Percentiles rank a stretch among this genome's conserved stretches.
These are phyloP conservation scores for Eupithecia exiguata DNA, from an alignment of 2,888 invertebrate species.

Conservation along the genomic window DNA sequence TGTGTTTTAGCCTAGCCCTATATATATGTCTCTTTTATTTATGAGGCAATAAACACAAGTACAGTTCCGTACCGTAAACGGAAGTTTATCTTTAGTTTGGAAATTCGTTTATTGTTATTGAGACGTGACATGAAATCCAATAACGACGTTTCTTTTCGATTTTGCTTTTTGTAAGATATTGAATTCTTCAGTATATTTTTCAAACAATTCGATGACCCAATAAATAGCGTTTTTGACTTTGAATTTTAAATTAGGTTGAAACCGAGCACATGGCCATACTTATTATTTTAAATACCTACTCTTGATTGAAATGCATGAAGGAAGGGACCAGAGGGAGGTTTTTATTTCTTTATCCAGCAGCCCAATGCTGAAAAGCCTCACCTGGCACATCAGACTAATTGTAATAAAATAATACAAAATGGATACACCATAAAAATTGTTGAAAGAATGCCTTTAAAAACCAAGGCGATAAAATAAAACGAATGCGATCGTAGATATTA, in stretches of 20 bases:
- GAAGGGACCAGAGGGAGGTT: not conserved
- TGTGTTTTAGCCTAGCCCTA: not conserved
- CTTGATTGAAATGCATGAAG: not conserved
- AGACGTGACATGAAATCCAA: conserved; percentile 38
- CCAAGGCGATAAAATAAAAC: not conserved
- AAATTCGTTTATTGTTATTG: conserved; percentile 43
- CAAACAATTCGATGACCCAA: not conserved
- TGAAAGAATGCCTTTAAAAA: not conserved
- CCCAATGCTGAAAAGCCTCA: not conserved
- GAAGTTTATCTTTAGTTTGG: conserved; percentile 36
- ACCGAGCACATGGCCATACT: not conserved
- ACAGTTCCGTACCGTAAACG: conserved; percentile 30
- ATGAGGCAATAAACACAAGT: conserved; percentile 27
- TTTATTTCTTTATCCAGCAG: not conserved
- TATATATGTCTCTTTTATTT: not conserved
- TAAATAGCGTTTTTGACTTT: not conserved
- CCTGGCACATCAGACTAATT: not conserved
- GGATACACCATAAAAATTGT: not conserved
- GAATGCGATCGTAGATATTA: not conserved
- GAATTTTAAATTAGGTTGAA: not conserved
- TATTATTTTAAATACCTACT: not conserved
- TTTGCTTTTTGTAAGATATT: conserved; percentile 19
- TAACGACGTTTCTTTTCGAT: conserved; percentile 26
- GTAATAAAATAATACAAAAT: not conserved
- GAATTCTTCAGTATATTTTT: not conserved